phyloP scores from a whole-genome alignment of 2,888 invertebrate genomes.

The Escarpia spicata region DNA sequence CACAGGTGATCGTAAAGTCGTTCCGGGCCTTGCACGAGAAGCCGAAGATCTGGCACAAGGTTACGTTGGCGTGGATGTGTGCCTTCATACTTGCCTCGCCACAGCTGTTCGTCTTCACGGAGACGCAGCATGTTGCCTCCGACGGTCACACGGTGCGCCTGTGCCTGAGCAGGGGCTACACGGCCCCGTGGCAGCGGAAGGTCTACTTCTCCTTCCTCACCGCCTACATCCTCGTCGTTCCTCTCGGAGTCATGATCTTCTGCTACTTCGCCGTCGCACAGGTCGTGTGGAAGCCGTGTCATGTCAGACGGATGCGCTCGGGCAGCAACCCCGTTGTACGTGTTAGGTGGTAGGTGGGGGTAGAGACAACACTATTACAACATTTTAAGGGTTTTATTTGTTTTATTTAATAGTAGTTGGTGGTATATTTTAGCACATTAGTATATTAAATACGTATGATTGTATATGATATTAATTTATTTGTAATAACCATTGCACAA shows the following conservation, averaged over 20 bases:
- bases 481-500: no score
- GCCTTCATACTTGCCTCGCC: constrained; percentile 65
- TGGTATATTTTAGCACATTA: no score
- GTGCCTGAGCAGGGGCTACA: constrained; percentile 66
- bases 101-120: constrained; percentile 66
- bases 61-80: constrained; percentile 63
- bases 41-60: constrained; percentile 59
- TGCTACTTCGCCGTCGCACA: constrained; percentile 66
- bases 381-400: no score
- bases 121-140: constrained; percentile 53
- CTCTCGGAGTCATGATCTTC: constrained; percentile 64
- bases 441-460: no score
- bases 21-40: constrained; percentile 57
- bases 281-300: constrained; percentile 61
- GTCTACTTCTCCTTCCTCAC: constrained; percentile 66
- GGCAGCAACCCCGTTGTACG: constrained; percentile 18
- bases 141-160: constrained; percentile 57
- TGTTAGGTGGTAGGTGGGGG: background rate
- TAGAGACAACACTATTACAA: no score
- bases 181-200: constrained; percentile 66
- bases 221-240: constrained; percentile 64
- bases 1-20: constrained; percentile 63
- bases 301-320: background rate
- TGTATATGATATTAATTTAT: no score
- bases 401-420: no score